These are phyloP conservation scores for Laticauda laticaudata DNA, from an alignment of 2,113 vertebrate genomes.

Conservation along the genomic window DNA sequence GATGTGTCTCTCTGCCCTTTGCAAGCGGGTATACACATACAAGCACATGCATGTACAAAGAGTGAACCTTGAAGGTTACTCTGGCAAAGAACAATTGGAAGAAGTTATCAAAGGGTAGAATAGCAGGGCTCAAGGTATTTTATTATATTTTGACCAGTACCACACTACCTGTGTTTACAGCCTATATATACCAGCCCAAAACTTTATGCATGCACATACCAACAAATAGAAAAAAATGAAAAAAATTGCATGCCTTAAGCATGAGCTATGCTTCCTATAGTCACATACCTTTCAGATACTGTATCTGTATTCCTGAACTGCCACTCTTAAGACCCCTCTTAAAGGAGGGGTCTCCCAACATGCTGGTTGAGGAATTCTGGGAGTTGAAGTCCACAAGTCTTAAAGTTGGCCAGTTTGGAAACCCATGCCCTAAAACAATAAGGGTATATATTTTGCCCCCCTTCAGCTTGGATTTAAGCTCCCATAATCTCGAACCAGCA, in stretches of 20 bases:
- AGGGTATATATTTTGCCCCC: neutral
- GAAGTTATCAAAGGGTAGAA: neutral
- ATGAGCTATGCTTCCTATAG: neutral
- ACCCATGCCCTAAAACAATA: neutral
- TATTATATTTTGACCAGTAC: neutral
- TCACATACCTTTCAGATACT: neutral
- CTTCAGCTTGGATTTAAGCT: neutral
- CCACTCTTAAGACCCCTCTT: neutral
- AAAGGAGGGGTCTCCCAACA: too few species aligned
- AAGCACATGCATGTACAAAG: neutral
- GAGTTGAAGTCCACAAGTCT: neutral
- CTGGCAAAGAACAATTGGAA: neutral
- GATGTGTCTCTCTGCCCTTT: neutral
- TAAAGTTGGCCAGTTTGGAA: neutral
- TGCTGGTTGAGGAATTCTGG: neutral
- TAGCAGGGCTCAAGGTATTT: neutral
- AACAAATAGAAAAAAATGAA: neutral
- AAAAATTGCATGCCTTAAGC: neutral
- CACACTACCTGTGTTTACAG: neutral
- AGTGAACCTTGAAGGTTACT: neutral
- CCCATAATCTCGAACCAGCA: neutral
- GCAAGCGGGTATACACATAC: neutral
- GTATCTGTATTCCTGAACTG: neutral
- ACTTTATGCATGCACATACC: neutral
- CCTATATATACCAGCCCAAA: neutral